Evolutionary conservation across 2,888 invertebrate genomes (phyloP), one percentile per base, ranked within the genome.

Genomic region (Cryptocheilus praepositus): DNA sequence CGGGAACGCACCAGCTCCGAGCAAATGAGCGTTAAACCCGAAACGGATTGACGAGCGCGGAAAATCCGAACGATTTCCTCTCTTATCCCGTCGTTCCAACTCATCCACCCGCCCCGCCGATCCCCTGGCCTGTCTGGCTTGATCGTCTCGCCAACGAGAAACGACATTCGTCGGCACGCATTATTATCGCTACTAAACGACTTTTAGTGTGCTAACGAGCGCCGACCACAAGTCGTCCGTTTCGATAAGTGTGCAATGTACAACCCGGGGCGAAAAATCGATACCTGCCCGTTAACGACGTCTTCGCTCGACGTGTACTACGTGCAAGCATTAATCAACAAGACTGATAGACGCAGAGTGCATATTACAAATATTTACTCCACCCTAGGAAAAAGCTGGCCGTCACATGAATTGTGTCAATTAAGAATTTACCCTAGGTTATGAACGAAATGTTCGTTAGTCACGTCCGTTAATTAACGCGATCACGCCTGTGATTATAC

Each of bases 141-240:
- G 64, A 56, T 19, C 49, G 36, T 55, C 56, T 4, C 54, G 57
- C 3, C 25, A 51, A 13, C 18, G 45, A 11, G 25, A 18, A 55
- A 56, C 49, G 28, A 18, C 55, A 22, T 61, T 61, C 22, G 51
- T 61, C 56, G 49, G 21, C 67, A 61, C 65, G 65, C 76, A 62
- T 71, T 73, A 76, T 76, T 76, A 76, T 76, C 73, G 75, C 66
- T 72, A 76, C 62, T 68, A 64, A 76, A 72, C 68, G 68, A 70
- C 64, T 72, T 65, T 74, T 52, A 55, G 61, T 60, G 53, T 55
- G 59, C 63, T 76, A 76, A 76, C 76, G 76, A 76, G 73, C 68
- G 58, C 28, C 75, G 57, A 66, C 57, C 71, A 36, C 69, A 51
- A 45, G 54, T 55, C 57, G 25, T 46, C 53, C 51, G 46, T 59